Evolutionary conservation across 2,888 invertebrate genomes (phyloP).

Genomic region (Apamea crenata): DNA sequence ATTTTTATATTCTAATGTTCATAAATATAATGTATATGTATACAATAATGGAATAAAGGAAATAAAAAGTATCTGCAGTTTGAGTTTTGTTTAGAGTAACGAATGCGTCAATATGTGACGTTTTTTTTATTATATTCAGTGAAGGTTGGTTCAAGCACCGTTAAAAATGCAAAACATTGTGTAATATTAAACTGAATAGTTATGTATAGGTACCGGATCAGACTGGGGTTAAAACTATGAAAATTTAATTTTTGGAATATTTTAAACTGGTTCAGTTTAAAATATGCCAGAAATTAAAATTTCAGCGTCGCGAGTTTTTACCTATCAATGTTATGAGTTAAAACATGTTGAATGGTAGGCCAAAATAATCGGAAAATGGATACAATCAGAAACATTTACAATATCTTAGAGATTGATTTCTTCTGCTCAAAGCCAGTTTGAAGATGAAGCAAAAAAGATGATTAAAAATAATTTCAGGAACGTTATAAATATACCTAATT

Average conservation of each 20-base stretch:
- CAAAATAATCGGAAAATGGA: neutral
- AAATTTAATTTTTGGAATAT: slow-evolving; percentile 8
- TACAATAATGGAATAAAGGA: neutral
- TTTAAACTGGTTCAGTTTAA: no score
- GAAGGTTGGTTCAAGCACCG: neutral
- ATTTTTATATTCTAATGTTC: no score
- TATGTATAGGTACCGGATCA: neutral
- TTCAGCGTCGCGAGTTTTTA: no score
- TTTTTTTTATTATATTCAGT: neutral
- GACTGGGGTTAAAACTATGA: neutral
- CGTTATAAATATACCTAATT: neutral
- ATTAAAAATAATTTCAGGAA: neutral
- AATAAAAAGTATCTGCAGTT: neutral
- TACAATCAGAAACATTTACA: neutral
- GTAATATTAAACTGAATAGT: slow-evolving; percentile 9
- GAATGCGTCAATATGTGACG: neutral
- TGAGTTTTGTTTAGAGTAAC: neutral
- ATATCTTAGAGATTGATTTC: neutral
- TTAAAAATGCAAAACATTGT: slow-evolving; percentile 11
- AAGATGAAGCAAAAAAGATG: neutral
- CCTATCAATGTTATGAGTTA: neutral
- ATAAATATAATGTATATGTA: neutral
- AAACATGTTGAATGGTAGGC: neutral
- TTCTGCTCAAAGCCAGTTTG: neutral
- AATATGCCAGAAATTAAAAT: no score